These are phyloP conservation scores for Falco biarmicus DNA, from an alignment of 2,797 vertebrate species.

Conservation along the genomic window DNA sequence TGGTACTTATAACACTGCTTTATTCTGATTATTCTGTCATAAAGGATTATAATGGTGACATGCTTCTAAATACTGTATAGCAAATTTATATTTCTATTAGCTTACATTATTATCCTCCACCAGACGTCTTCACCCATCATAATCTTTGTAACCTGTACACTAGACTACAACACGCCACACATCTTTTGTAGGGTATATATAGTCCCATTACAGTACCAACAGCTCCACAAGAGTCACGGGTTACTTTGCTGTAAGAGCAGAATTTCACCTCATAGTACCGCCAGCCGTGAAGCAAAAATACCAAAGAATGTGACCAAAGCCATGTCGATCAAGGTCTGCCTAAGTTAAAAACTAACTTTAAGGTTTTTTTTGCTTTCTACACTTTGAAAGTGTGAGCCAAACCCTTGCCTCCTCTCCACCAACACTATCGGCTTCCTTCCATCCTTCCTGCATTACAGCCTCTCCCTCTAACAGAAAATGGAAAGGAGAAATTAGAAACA, in stretches of 20 bases:
- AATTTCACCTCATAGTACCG: background rate
- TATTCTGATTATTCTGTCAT: constrained; percentile 76
- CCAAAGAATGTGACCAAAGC: background rate
- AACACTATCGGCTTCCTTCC: background rate
- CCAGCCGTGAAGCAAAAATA: background rate
- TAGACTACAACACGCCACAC: background rate
- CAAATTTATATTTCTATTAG: constrained; percentile 49
- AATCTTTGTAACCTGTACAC: constrained; percentile 13
- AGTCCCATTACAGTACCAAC: background rate
- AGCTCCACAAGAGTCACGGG: background rate
- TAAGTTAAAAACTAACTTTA: background rate
- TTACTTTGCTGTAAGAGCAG: background rate
- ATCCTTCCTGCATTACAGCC: background rate
- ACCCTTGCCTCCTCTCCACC: background rate
- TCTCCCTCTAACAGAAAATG: background rate
- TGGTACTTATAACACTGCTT: constrained; percentile 72
- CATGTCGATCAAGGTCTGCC: background rate
- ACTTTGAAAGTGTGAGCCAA: background rate
- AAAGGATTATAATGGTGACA: constrained; percentile 65
- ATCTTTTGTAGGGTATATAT: background rate
- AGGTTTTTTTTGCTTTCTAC: background rate
- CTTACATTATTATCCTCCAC: constrained; percentile 37
- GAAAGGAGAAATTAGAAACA: background rate
- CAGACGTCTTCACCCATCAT: background rate
- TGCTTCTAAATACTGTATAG: constrained; percentile 66